phyloP scores from a whole-genome alignment of 2,797 vertebrate species.

The Ammospiza maritima region DNA sequence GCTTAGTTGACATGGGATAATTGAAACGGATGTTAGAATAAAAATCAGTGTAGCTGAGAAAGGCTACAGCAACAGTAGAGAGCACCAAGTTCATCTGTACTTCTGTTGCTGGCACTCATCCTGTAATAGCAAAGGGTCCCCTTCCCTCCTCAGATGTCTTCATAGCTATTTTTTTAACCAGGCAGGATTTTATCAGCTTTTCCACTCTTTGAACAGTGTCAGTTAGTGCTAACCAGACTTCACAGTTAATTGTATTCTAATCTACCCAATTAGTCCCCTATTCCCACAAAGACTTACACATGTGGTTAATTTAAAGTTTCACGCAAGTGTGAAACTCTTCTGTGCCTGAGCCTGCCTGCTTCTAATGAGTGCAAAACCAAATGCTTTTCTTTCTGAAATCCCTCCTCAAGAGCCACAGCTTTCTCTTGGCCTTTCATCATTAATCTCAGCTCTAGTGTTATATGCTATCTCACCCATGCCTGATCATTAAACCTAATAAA shows the following conservation, averaged over 20 bases:
- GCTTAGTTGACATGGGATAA: neutral
- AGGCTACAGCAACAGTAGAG: neutral
- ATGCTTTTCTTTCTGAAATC: conserved; percentile 60
- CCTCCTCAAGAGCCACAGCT: conserved; percentile 45
- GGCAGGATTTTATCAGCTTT: conserved; percentile 41
- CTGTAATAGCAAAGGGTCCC: neutral
- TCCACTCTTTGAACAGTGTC: conserved; percentile 38
- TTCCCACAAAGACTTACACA: conserved; percentile 67
- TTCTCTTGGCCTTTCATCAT: conserved; percentile 67
- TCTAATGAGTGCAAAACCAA: conserved; percentile 66
- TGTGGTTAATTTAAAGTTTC: conserved; percentile 71
- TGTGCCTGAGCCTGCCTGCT: conserved; percentile 12
- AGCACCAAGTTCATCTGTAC: neutral
- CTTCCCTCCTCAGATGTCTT: neutral
- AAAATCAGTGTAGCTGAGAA: neutral
- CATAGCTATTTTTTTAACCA: neutral
- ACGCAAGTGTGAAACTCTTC: conserved; percentile 48
- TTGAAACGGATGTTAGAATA: neutral
- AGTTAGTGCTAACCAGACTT: conserved; percentile 35
- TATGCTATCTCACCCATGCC: conserved; percentile 48
- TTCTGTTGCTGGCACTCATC: neutral
- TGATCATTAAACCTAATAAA: conserved; percentile 65
- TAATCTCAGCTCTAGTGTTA: conserved; percentile 53
- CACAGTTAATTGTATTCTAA: conserved; percentile 68
- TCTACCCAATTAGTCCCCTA: conserved; percentile 64